phyloP scores from a whole-genome alignment of 2,797 vertebrate species.

The Cichlasoma orientale region DNA sequence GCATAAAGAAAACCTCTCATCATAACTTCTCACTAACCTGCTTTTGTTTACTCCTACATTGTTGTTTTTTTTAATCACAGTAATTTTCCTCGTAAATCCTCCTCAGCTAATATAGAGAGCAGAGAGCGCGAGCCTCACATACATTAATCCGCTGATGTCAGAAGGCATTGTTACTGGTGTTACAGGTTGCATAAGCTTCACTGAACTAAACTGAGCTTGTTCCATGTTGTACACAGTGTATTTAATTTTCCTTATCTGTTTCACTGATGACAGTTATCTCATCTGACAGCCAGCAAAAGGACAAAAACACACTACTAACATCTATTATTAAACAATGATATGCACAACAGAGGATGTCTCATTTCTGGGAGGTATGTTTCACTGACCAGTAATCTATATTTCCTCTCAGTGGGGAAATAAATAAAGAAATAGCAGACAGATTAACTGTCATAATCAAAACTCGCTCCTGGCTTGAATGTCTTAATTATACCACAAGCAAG shows the following conservation, averaged over 20 bases:
- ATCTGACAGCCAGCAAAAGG: neutral
- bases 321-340: constrained; percentile 35
- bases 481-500: constrained; percentile 66
- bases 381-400: constrained; percentile 40
- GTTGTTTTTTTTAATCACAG: neutral
- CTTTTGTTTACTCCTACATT: neutral
- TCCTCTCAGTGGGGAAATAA: constrained; percentile 52
- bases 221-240: neutral
- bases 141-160: neutral
- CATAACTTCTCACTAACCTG: neutral
- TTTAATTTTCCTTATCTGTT: neutral
- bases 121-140: neutral
- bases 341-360: constrained; percentile 21
- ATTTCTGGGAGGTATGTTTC: constrained; percentile 24
- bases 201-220: neutral
- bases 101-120: neutral
- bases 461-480: constrained; percentile 48
- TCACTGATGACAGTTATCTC: neutral
- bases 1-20: neutral
- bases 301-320: neutral
- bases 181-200: neutral
- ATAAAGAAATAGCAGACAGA: constrained; percentile 55
- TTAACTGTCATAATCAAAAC: constrained; percentile 65
- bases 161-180: neutral
- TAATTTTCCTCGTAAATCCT: neutral